These are phyloP conservation scores for Paratilapia polleni DNA, from an alignment of 2,113 vertebrate genomes.

Conservation along the genomic window DNA sequence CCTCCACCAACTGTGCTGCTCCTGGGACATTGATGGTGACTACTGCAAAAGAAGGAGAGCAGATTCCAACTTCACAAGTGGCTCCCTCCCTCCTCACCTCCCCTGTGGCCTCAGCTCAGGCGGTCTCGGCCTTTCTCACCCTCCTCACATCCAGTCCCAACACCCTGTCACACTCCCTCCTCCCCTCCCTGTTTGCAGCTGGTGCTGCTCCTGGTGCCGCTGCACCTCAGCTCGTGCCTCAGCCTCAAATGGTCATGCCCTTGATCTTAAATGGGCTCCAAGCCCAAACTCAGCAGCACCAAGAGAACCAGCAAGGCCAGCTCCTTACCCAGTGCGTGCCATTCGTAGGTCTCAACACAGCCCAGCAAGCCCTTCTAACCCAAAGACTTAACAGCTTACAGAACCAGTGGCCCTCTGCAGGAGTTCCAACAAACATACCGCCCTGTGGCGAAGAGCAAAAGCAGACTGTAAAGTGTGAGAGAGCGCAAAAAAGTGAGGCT, in stretches of 20 bases:
- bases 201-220: conserved; percentile 65
- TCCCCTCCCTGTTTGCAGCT: conserved; percentile 76
- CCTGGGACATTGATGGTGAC: conserved; percentile 69
- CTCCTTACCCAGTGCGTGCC: conserved; percentile 81
- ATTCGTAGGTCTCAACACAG: conserved; percentile 78
- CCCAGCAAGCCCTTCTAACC: conserved; percentile 82
- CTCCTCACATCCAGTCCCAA: conserved; percentile 81
- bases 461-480: conserved; percentile 38
- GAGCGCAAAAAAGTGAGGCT: conserved; percentile 37
- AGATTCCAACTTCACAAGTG: conserved; percentile 71
- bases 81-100: conserved; percentile 79
- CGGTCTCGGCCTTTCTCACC: conserved; percentile 83
- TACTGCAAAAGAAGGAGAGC: conserved; percentile 74
- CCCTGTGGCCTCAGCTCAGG: conserved; percentile 81
- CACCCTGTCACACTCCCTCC: conserved; percentile 75
- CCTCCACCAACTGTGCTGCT: conserved; percentile 66
- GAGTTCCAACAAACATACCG: conserved; percentile 51
- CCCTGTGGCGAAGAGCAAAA: conserved; percentile 63
- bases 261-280: conserved; percentile 81
- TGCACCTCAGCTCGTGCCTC: conserved; percentile 79
- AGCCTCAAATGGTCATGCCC: conserved; percentile 83
- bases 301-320: conserved; percentile 76
- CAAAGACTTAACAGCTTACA: conserved; percentile 82
- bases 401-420: conserved; percentile 77
- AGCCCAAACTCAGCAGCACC: conserved; percentile 75